Percentiles rank a stretch among this genome's conserved stretches.
Evolutionary conservation across 2,113 vertebrate genomes (phyloP).

Genomic region (Notarius quadriscutis): DNA sequence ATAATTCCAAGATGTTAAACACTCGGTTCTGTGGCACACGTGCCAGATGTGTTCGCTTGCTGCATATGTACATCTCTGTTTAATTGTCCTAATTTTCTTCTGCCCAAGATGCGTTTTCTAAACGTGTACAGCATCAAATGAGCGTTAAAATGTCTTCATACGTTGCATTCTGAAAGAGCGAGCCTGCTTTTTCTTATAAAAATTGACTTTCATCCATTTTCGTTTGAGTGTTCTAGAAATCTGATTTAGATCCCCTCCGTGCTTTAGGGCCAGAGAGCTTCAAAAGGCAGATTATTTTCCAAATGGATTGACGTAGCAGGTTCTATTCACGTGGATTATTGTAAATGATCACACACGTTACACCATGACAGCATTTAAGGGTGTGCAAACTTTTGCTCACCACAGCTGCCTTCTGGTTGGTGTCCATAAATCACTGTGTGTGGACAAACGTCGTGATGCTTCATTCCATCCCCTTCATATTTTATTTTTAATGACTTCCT

Average conservation of each 20-base stretch:
- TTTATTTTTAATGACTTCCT: conserved; percentile 9
- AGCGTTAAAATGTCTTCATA: background rate
- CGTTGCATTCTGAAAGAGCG: background rate
- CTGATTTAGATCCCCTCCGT: background rate
- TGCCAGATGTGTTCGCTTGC: conserved; percentile 20
- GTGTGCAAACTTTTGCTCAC: background rate
- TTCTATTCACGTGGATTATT: background rate
- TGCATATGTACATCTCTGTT: background rate
- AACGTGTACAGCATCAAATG: background rate
- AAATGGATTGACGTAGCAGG: background rate
- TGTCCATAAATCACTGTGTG: background rate
- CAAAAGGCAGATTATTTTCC: background rate
- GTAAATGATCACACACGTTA: background rate
- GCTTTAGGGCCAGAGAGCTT: background rate
- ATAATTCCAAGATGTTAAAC: conserved; percentile 37
- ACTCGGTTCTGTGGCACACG: background rate
- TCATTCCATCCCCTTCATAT: conserved; percentile 3
- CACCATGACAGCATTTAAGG: background rate
- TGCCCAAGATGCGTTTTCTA: background rate
- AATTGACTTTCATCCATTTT: too few relatives aligned
- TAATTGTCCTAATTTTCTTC: background rate
- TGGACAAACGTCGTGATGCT: background rate
- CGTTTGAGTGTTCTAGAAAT: background rate
- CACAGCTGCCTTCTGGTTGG: background rate
- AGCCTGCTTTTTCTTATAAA: too few relatives aligned